Evolutionary conservation across 2,797 vertebrate species (phyloP), one percentile per base, ranked within the genome.

Genomic region (Halcyon badia): DNA sequence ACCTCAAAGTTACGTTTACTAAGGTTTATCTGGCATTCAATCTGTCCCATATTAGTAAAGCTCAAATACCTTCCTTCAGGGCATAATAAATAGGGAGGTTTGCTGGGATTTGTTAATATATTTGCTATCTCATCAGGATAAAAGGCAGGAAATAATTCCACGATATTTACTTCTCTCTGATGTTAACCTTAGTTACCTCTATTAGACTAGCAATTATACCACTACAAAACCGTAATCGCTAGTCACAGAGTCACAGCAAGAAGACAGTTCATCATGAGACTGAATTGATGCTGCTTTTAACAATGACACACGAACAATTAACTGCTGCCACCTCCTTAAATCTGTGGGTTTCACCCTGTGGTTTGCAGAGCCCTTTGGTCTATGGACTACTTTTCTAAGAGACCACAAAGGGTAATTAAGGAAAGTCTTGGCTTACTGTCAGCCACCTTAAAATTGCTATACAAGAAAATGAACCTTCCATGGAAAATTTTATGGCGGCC

Each of bases 201-300:
- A 87, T 84, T 95, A 93, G 90, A 90, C 56, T 54, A 73, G 83
- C 90, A 96, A 97, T 97, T 95, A 97, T 20, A 77, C 56, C 64
- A 10, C 70, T 41, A 88, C 73, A 95, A 94, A 97, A 87, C 71
- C 70, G 79, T 90, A 94, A 94, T 96, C 77, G 7, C 83, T 42
- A 42, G 64, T 60, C 90, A 79, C 83, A 89, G 86, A 42, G 64
- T 57, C 90, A 79, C 83, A 89, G 83, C 48, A 77, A 56, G 65
- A 94, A 77, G 83, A 48, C 70, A 33, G 39, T 26, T 87, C 62
- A 64, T 81, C 72, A 80, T 49, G 52, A 56, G 85, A 46, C 61
- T 84, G 83, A 95, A 91, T 12, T 84, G 87, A 95, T 89, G 87
- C 73, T 91, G 77, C 41, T 93, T 90, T 95, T 87, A 89, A 77